Evolutionary conservation across 1,140 invertebrate species (phyloP).

Genomic region (Coenobita brevimanus): DNA sequence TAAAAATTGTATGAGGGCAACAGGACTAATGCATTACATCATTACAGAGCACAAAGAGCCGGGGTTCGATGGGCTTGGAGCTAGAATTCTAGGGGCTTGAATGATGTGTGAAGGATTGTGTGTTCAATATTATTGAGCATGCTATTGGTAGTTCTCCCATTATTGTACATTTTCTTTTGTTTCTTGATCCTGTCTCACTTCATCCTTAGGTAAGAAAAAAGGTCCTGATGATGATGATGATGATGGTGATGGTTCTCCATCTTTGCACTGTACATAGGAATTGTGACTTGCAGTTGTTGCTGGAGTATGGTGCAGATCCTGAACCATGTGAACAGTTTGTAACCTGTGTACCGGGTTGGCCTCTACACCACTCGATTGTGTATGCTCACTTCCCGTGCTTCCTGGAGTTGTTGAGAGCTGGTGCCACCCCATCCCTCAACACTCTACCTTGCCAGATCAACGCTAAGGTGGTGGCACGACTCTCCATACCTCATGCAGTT

Average conservation of each 20-base stretch:
- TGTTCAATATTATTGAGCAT: too few species aligned
- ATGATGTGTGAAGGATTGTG: too few species aligned
- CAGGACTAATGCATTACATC: too few species aligned
- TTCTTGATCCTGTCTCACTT: background rate
- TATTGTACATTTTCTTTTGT: background rate
- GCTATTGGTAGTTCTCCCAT: background rate
- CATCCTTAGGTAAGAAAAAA: too few species aligned
- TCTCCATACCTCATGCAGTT: conserved; percentile 65
- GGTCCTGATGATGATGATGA: too few species aligned
- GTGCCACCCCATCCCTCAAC: conserved; percentile 48
- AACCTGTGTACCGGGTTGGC: conserved; percentile 65
- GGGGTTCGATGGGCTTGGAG: too few species aligned
- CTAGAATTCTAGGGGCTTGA: too few species aligned
- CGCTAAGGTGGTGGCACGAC: conserved; percentile 30
- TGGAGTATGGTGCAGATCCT: conserved; percentile 49
- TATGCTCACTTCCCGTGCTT: conserved; percentile 62
- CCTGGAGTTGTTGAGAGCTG: conserved; percentile 62
- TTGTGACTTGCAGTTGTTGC: conserved; percentile 39
- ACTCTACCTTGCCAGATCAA: conserved; percentile 25
- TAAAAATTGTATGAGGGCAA: too few species aligned
- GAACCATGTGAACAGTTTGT: conserved; percentile 50
- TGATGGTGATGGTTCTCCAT: too few species aligned
- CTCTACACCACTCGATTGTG: conserved; percentile 63
- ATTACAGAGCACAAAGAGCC: too few species aligned
- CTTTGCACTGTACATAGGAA: too few species aligned